These are phyloP conservation scores for Urechis unicinctus DNA, from an alignment of 2,888 invertebrate species.

Conservation along the genomic window DNA sequence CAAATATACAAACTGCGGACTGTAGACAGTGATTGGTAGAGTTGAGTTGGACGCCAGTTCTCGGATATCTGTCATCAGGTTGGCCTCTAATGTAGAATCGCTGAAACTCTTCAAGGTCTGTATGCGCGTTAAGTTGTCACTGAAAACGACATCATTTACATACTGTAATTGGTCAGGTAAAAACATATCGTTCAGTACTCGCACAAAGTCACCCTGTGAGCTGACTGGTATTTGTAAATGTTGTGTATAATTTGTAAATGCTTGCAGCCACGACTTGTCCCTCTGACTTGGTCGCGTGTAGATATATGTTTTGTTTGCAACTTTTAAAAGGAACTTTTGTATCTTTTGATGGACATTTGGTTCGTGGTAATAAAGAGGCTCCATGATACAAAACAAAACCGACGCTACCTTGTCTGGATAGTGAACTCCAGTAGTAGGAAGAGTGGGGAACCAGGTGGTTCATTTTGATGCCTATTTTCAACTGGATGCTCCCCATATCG, in stretches of 20 bases:
- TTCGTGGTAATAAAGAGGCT: slow-evolving; percentile 13
- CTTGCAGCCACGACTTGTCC: slow-evolving; percentile 16
- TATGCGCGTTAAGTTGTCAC: slow-evolving; percentile 54
- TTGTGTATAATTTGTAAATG: background rate
- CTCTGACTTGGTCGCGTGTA: no score
- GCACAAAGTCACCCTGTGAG: slow-evolving; percentile 4
- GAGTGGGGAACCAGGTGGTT: slow-evolving; percentile 26
- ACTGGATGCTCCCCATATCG: slow-evolving; percentile 26
- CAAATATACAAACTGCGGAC: slow-evolving; percentile 27
- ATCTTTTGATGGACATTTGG: background rate
- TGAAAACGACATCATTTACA: slow-evolving; percentile 14
- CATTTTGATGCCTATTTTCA: slow-evolving; percentile 30
- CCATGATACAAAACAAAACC: slow-evolving; percentile 21
- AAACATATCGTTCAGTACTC: slow-evolving; percentile 4
- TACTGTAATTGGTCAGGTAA: slow-evolving; percentile 2
- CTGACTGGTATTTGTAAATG: background rate
- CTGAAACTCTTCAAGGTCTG: slow-evolving; percentile 80
- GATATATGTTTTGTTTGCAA: background rate
- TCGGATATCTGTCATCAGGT: slow-evolving; percentile 27
- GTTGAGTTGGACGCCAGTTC: slow-evolving; percentile 22
- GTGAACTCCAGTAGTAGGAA: slow-evolving; percentile 26
- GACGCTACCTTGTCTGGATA: slow-evolving; percentile 17
- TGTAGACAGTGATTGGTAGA: slow-evolving; percentile 25
- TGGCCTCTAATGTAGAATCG: slow-evolving; percentile 58
- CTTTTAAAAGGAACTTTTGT: slow-evolving; percentile 2